Percentiles rank a stretch among this genome's conserved stretches.
These are phyloP conservation scores for Astreopora myriophthalma DNA, from an alignment of 64 coral and sea anemone species.

Conservation along the genomic window DNA sequence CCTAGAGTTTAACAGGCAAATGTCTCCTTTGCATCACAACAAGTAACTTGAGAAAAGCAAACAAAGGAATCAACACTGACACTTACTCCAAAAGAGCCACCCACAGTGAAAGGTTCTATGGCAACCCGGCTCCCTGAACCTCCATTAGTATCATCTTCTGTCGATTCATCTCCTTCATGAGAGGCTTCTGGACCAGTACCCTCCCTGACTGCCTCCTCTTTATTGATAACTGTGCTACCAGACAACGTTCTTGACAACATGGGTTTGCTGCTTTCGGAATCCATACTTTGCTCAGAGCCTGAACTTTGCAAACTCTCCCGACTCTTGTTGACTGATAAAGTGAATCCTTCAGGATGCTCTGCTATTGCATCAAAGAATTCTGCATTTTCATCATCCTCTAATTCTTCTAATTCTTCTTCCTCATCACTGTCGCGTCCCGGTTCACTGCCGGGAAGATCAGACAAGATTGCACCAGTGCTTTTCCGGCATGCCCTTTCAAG, in stretches of 20 bases:
- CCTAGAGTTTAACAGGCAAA: no score
- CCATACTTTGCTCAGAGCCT: constrained; percentile 72
- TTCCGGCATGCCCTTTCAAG: constrained; percentile 83
- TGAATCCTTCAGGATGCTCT: constrained; percentile 86
- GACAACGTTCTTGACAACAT: constrained; percentile 12
- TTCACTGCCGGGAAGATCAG: constrained; percentile 39
- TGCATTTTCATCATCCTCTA: constrained; percentile 69
- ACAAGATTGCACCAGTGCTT: constrained; percentile 42
- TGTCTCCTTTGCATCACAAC: no score
- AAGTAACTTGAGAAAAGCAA: no score
- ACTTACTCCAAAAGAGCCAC: constrained; percentile 5
- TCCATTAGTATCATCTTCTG: neutral
- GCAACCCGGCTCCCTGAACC: neutral
- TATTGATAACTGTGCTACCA: neutral
- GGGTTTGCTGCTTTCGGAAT: constrained; percentile 4
- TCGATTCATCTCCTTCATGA: neutral
- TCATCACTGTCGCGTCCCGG: constrained; percentile 75
- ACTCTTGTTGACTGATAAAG: constrained; percentile 65
- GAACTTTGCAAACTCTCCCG: constrained; percentile 88
- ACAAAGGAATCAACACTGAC: neutral
- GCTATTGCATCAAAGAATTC: constrained; percentile 98
- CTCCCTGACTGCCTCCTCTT: neutral
- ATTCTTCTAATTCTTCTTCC: constrained; percentile 58
- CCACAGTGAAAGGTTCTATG: neutral
- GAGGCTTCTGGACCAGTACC: neutral